Conservation (phyloP, 2,888 invertebrate genomes). For the Leucophenga montana region DNA sequence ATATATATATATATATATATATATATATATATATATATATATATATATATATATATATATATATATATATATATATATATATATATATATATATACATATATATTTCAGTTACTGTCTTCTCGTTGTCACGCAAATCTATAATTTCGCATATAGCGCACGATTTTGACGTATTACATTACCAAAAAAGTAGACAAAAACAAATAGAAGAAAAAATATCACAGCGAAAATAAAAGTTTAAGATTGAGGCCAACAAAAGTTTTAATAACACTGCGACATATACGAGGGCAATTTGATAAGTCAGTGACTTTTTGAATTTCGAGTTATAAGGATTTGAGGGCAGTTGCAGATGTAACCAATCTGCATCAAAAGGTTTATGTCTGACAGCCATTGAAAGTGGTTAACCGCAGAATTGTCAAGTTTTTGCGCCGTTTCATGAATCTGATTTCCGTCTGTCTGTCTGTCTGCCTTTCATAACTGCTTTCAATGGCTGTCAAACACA, state of each 20-base stretch:
- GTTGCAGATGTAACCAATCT: no score
- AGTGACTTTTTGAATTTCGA: no score
- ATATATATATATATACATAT: not conserved
- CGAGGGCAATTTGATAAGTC: no score
- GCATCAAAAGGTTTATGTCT: no score
- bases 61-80: not conserved
- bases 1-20: not conserved
- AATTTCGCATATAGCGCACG: conserved; percentile 57
- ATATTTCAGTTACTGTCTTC: not conserved
- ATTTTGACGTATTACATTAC: conserved; percentile 18
- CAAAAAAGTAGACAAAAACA: conserved; percentile 10
- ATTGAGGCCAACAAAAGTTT: conserved; percentile 40
- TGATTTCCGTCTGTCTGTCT: no score
- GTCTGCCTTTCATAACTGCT: no score
- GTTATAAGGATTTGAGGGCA: no score
- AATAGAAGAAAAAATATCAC: not conserved
- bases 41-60: not conserved
- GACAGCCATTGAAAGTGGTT: no score
- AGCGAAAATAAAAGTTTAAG: conserved; percentile 17
- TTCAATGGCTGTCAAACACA: no score
- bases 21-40: not conserved
- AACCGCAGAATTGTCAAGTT: no score
- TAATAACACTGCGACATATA: conserved; percentile 31
- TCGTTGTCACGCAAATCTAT: conserved; percentile 61
- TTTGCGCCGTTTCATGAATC: no score